A percentile compares a stretch with the other conserved stretches of the same genome.
phyloP scores from a whole-genome alignment of 2,113 vertebrate species.

The Mystacornis crossleyi region DNA sequence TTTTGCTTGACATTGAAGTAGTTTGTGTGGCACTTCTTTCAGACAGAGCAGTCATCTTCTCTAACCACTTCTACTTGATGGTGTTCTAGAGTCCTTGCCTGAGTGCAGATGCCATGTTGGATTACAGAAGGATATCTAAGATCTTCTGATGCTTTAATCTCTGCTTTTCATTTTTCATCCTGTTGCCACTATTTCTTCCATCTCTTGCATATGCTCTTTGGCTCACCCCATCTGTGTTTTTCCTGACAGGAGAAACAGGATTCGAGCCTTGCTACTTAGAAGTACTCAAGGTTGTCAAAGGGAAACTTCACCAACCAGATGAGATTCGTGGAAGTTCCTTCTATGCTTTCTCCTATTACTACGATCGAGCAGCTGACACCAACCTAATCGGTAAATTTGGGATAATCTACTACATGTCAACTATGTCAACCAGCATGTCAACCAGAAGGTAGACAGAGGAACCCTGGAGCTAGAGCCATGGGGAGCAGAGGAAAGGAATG shows the following conservation, averaged over 20 bases:
- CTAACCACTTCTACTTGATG: not conserved
- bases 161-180: not conserved
- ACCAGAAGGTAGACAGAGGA: not conserved
- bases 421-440: not conserved
- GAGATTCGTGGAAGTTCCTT: conserved; percentile 82
- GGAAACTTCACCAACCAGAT: conserved; percentile 86
- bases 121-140: not conserved
- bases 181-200: not conserved
- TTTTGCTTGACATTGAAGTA: not conserved
- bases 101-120: not conserved
- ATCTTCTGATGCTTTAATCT: not conserved
- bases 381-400: conserved; percentile 86
- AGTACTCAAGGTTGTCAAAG: conserved; percentile 85
- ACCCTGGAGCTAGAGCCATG: not conserved
- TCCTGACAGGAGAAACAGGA: conserved; percentile 79
- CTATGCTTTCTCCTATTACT: conserved; percentile 98
- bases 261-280: conserved; percentile 90
- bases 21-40: not conserved
- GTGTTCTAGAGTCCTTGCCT: not conserved
- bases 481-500: not conserved
- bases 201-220: not conserved
- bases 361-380: conserved; percentile 90
- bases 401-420: not conserved
- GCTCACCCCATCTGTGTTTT: not conserved
- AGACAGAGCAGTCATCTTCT: not conserved